Evolutionary conservation across 2,113 vertebrate genomes (phyloP), one percentile per base, ranked within the genome.

Genomic region (Lepidothrix coronata): DNA sequence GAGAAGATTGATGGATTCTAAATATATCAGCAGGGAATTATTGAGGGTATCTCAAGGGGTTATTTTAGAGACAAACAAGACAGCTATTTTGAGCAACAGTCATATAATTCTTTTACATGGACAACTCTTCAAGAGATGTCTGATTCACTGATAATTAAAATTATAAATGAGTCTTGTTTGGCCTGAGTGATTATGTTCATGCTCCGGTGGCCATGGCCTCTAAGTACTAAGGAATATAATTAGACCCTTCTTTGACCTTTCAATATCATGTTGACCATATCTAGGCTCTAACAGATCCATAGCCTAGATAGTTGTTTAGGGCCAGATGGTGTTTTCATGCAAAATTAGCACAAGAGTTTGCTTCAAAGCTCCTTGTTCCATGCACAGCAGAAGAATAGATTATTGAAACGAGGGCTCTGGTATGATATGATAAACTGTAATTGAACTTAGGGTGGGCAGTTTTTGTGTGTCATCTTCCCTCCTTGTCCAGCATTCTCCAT

Each of bases 111-210:
- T 97, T 98, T 97, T 91, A 93, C 83, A 79, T 70, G 73, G 73
- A 91, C 58, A 91, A 68, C 57, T 98, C 97, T 97, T 97, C 86
- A 95, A 96, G 97, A 98, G 97, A 96, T 95, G 96, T 94, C 97
- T 97, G 94, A 98, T 98, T 98, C 94, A 93, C 95, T 96, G 97
- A 97, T 98, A 97, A 98, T 98, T 98, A 97, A 97, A 98, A 98
- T 97, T 97, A 97, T 96, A 98, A 98, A 98, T 98, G 96, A 91
- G 88, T 95, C 97, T 98, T 98, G 97, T 98, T 98, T 97, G 97
- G 97, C 94, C 95, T 97, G 97, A 98, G 74, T 96, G 97, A 98
- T 98, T 97, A 96, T 72, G 84, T 97, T 97, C 94, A 96, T 94
- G 97, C 96, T 97, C 78, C 91, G 96, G 77, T 96, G 91, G 61